Percentiles rank a stretch among this genome's conserved stretches.
Evolutionary conservation across 2,797 vertebrate species (phyloP).

Genomic region (Microctenopoma steveboyesi): DNA sequence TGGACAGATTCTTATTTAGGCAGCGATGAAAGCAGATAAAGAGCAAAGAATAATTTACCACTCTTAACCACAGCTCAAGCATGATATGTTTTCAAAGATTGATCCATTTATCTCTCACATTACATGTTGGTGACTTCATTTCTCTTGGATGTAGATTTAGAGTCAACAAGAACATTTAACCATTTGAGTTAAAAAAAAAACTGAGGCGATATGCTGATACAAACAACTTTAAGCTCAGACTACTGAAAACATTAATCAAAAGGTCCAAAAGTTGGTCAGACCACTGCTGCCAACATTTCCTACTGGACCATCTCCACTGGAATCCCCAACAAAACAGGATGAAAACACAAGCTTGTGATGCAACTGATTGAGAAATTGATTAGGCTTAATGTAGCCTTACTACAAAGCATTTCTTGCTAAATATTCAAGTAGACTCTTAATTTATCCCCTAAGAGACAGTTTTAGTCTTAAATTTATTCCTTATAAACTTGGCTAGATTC

Average conservation of each 20-base stretch:
- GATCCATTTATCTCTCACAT: conserved; percentile 24
- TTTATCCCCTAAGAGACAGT: not conserved
- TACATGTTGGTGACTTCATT: not conserved
- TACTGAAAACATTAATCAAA: conserved; percentile 1
- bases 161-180: not conserved
- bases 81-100: conserved; percentile 36
- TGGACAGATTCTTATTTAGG: conserved; percentile 39
- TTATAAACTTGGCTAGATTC: too few species aligned
- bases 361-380: not conserved
- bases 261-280: not conserved
- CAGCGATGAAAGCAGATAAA: conserved; percentile 17
- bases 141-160: not conserved
- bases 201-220: too few species aligned
- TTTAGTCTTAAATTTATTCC: not conserved
- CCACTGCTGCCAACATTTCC: not conserved
- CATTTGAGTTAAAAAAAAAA: not conserved
- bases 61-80: conserved; percentile 28
- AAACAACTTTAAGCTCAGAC: conserved; percentile 5
- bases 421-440: too few species aligned
- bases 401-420: not conserved
- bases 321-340: conserved; percentile 1
- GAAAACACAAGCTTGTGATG: not conserved
- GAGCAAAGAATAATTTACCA: conserved; percentile 36
- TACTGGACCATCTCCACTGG: not conserved
- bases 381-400: not conserved